phyloP scores from a whole-genome alignment of 2,113 vertebrate species.

The Syngnathus floridae region DNA sequence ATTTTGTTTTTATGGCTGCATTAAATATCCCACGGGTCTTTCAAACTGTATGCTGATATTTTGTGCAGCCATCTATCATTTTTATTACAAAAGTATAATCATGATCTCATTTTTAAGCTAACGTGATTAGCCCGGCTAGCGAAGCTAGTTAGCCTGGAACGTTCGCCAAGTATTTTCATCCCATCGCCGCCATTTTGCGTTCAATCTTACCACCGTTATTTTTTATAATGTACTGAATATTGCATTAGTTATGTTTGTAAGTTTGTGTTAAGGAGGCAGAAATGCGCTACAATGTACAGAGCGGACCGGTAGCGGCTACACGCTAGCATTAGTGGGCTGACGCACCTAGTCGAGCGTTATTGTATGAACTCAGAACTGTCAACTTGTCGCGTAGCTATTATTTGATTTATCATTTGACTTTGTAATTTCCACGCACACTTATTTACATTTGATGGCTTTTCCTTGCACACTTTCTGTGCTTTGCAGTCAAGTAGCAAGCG shows the following conservation, averaged over 20 bases:
- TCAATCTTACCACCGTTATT: conserved; percentile 79
- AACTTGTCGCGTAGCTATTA: neutral
- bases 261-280: neutral
- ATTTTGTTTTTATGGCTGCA: neutral
- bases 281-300: neutral
- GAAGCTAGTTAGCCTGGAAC: conserved; percentile 34
- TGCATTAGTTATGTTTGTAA: neutral
- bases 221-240: conserved; percentile 53
- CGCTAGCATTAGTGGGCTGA: conserved; percentile 46
- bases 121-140: conserved; percentile 36
- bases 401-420: neutral
- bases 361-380: neutral
- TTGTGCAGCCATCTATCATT: neutral
- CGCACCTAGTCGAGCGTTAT: conserved; percentile 25
- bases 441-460: neutral
- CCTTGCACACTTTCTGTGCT: neutral
- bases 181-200: conserved; percentile 84
- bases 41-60: too few species aligned
- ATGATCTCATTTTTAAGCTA: conserved; percentile 1
- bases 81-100: conserved; percentile 7
- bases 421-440: neutral
- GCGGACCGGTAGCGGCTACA: conserved; percentile 33
- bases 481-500: neutral
- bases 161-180: conserved; percentile 52
- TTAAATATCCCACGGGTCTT: neutral